Evolutionary conservation across 2,797 vertebrate genomes (phyloP).

Genomic region (Trematomus bernacchii): DNA sequence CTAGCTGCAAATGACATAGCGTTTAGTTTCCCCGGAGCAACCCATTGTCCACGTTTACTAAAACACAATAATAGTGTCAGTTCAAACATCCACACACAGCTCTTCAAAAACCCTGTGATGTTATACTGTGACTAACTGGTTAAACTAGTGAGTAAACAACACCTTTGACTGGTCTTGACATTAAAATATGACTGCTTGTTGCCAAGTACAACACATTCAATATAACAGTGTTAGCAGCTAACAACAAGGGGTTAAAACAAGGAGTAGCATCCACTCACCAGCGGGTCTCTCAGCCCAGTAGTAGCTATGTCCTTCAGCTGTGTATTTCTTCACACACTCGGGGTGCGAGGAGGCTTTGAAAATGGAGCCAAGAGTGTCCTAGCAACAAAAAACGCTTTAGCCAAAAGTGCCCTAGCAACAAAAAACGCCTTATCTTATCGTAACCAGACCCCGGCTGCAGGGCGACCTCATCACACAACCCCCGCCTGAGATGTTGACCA

Average conservation of each 20-base stretch:
- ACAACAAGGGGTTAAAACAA: background rate
- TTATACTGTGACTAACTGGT: background rate
- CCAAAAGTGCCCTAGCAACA: background rate
- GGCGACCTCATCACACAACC: conserved; percentile 65
- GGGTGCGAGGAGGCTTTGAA: background rate
- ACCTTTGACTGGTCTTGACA: background rate
- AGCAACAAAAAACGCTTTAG: background rate
- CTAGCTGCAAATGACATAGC: conserved; percentile 30
- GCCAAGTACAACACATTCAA: background rate
- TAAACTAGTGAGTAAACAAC: background rate
- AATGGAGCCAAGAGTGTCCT: conserved; percentile 8
- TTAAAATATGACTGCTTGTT: background rate
- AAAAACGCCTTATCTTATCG: conserved; percentile 18
- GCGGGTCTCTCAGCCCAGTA: conserved; percentile 30
- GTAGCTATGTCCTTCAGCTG: conserved; percentile 6
- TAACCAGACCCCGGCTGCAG: conserved; percentile 32
- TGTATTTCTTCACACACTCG: conserved; percentile 37
- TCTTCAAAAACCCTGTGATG: accelerated
- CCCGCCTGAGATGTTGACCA: conserved; percentile 10
- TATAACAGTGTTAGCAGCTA: conserved; percentile 12
- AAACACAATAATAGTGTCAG: background rate
- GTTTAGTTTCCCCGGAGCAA: background rate
- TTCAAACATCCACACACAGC: background rate
- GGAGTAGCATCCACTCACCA: conserved; percentile 64
- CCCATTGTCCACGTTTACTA: background rate